Evolutionary conservation across 2,113 vertebrate species (phyloP).

Genomic region (Noturus placidus): DNA sequence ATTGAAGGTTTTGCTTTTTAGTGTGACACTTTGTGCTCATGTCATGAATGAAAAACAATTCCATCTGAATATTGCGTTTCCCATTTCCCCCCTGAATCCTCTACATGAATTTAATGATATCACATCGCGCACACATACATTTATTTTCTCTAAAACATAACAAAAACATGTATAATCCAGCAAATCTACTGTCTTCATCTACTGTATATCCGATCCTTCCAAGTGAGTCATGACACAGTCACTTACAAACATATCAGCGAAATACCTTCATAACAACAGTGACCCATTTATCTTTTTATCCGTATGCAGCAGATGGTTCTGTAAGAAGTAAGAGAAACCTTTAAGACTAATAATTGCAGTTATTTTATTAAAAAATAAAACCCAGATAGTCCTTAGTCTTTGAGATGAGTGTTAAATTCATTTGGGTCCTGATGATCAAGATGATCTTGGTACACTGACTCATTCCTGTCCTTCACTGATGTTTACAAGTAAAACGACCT

Average conservation of each 20-base stretch:
- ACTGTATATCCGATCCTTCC: not conserved
- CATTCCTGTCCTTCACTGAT: not conserved
- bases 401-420: not conserved
- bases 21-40: not conserved
- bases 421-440: not conserved
- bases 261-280: not conserved
- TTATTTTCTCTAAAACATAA: not conserved
- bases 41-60: not conserved
- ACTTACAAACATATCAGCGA: not conserved
- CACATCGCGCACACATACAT: not conserved
- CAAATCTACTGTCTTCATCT: not conserved
- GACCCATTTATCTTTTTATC: not conserved
- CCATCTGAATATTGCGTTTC: not conserved
- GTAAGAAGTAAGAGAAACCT: not conserved
- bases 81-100: not conserved
- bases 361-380: not conserved
- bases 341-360: not conserved
- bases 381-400: not conserved
- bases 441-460: not conserved
- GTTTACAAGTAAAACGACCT: not conserved
- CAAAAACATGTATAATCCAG: not conserved
- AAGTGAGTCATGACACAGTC: not conserved
- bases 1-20: not conserved
- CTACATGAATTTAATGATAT: not conserved
- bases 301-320: constrained; percentile 10